phyloP scores from a whole-genome alignment of 2,888 invertebrate species.

The Ariolimax columbianus region DNA sequence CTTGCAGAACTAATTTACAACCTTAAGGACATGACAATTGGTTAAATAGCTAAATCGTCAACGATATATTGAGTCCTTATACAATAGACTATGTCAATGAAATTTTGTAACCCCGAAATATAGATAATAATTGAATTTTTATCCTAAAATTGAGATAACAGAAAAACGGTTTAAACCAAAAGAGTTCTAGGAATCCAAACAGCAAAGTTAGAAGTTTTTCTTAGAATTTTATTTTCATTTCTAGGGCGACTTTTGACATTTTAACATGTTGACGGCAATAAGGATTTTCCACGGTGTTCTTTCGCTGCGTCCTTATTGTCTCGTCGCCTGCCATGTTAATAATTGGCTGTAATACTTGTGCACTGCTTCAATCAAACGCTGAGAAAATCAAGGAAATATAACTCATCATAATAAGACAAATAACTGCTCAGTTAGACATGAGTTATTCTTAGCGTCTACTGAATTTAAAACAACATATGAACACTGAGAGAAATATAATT shows the following conservation, averaged over 20 bases:
- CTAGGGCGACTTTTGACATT: not conserved
- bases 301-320: slow-evolving; percentile 17
- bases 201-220: not conserved
- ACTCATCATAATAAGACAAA: not conserved
- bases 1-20: too few species aligned
- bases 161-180: not conserved
- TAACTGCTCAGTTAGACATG: too few species aligned
- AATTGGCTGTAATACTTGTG: slow-evolving; percentile 34
- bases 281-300: not conserved
- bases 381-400: slow-evolving; percentile 21
- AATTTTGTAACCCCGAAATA: too few species aligned
- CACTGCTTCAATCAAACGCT: slow-evolving; percentile 31
- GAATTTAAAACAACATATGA: too few species aligned
- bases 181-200: not conserved
- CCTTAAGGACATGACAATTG: too few species aligned
- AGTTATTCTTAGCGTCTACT: too few species aligned
- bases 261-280: not conserved
- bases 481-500: too few species aligned
- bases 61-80: too few species aligned
- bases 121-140: not conserved
- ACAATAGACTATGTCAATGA: too few species aligned
- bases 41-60: too few species aligned
- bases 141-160: not conserved
- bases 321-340: slow-evolving; percentile 31
- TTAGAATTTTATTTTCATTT: not conserved